Conservation (phyloP, 2,888 invertebrate species). For the Pachydiplax longipennis region DNA sequence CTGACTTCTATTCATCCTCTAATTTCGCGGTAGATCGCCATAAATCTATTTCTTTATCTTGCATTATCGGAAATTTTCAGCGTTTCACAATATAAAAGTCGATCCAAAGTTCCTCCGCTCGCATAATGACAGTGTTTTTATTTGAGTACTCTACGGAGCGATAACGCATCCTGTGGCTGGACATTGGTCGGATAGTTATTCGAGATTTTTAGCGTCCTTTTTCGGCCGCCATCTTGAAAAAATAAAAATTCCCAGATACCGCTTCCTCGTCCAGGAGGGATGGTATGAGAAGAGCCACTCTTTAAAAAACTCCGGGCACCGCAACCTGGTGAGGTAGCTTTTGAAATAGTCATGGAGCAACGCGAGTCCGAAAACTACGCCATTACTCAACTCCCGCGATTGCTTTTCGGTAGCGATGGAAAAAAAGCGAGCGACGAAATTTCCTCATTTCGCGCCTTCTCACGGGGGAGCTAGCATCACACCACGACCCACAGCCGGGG, state of each 20-base stretch:
- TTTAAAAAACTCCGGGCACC: conserved; percentile 5
- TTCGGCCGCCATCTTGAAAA: conserved; percentile 21
- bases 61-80: neutral
- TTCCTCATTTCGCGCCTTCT: neutral
- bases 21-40: neutral
- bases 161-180: neutral
- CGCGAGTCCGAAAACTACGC: neutral
- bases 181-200: conserved; percentile 24
- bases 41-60: neutral
- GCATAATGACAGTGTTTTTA: neutral
- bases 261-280: neutral
- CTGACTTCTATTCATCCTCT: neutral
- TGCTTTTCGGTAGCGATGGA: neutral
- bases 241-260: neutral
- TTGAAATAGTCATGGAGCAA: neutral
- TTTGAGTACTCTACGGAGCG: neutral
- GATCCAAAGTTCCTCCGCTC: neutral
- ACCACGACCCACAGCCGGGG: neutral
- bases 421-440: neutral
- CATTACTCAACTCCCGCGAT: neutral
- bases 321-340: neutral
- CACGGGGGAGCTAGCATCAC: neutral
- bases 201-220: conserved; percentile 23
- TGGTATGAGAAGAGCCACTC: neutral
- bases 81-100: neutral